Base-by-base conservation (phyloP, 2,797 vertebrate genomes). In the Acanthurus leucopareius region DNA sequence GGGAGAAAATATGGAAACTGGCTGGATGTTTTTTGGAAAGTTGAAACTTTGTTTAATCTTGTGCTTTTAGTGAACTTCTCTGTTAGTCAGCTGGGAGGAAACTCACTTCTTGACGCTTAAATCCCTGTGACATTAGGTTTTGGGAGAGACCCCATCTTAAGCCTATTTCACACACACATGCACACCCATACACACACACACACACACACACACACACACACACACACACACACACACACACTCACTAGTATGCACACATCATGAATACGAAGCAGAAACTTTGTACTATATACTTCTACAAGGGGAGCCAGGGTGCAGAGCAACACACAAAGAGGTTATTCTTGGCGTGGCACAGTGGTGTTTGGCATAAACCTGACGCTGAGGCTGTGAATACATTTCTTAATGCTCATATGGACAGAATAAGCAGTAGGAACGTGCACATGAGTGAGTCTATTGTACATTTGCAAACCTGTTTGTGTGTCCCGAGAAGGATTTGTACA, bases 51-150 rank as follows among this genome's bases (percentile, higher is more conserved):
- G 74, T 92, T 92, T 92, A 88, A 93, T 92, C 86, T 88, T 72
- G 74, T 90, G 89, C 92, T 92, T 92, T 90, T 85, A 84, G 88
- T 81, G 84, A 93, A 93, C 89, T 93, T 89, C 77, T 81, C 52
- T 11, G 52, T 89, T 47, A 85, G 89, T 92, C 89, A 83, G 78
- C 75, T 77, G 92, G 89, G 91, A 93, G 86, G 75, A 88, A 88
- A 89, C 75, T 86, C 73, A 78, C 83, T 25, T 90, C 86, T 84
- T 88, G 84, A 84, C 75, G 68, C 85, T 86, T 86, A 92, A 93
- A 93, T 91, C 88, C 90, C 89, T 83, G 84, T 92, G 91, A 93
- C 89, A 91, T 93, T 93, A 89, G 88, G 84, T 87, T 91, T 88
- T 86, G 74, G 86, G 86, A 87, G 75, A 89, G 79, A 89, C 85